These are phyloP conservation scores for Dipodomys ordii DNA, from an alignment of 2,113 vertebrate genomes.

Conservation along the genomic window DNA sequence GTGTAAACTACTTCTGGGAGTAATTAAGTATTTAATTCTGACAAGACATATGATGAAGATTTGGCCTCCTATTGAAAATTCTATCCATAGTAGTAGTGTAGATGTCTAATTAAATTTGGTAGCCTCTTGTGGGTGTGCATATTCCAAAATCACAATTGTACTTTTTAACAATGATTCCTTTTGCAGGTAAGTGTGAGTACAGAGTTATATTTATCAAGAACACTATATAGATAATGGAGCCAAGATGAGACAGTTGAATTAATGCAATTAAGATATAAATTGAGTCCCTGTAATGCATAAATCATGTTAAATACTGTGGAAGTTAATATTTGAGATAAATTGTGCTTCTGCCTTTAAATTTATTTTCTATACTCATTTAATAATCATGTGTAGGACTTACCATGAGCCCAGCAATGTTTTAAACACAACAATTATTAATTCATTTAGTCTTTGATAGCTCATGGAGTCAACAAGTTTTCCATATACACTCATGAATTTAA, in stretches of 20 bases:
- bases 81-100: not conserved
- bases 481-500: conserved; percentile 25
- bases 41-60: not conserved
- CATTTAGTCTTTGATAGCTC: conserved; percentile 45
- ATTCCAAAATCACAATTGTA: not conserved
- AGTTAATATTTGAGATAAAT: conserved; percentile 62
- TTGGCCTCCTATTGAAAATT: not conserved
- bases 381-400: not conserved
- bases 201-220: conserved; percentile 42
- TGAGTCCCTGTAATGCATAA: not conserved
- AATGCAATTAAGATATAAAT: conserved; percentile 8
- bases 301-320: conserved; percentile 41
- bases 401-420: conserved; percentile 32
- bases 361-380: conserved; percentile 43
- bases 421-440: conserved; percentile 50
- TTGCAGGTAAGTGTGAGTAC: conserved; percentile 6
- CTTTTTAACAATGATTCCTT: conserved; percentile 7
- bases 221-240: not conserved
- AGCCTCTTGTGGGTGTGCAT: not conserved
- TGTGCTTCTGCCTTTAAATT: conserved; percentile 7
- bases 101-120: not conserved
- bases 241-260: conserved; percentile 38
- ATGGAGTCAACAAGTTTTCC: not conserved
- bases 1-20: conserved; percentile 2
- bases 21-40: conserved; percentile 32